Evolutionary conservation across 2,888 invertebrate species (phyloP).

Genomic region (Melipona bicolor): DNA sequence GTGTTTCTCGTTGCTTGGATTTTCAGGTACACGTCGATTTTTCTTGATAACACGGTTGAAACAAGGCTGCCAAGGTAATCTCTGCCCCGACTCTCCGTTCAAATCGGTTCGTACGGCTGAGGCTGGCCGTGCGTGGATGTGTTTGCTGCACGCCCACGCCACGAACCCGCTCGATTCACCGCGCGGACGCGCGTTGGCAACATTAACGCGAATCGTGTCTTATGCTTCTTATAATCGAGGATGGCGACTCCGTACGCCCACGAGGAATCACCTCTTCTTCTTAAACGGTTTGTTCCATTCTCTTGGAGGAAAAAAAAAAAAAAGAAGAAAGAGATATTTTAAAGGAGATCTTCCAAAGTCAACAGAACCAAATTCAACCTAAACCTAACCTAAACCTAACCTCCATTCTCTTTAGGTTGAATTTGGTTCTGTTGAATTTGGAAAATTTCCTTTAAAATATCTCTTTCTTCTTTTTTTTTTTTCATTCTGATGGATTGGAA

Average conservation of each 20-base stretch:
- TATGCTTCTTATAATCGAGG: slow-evolving; percentile 15
- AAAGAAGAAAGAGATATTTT: no score
- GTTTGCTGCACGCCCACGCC: slow-evolving; percentile 42
- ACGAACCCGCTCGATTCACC: slow-evolving; percentile 22
- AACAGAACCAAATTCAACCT: no score
- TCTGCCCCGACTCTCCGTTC: slow-evolving; percentile 20
- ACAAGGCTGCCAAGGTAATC: slow-evolving; percentile 43
- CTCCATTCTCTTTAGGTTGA: no score
- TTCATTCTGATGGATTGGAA: no score
- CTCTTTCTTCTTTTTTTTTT: no score
- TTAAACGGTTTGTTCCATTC: not conserved
- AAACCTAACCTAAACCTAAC: no score
- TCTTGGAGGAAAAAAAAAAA: no score
- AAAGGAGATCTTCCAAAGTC: no score
- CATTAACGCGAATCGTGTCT: slow-evolving; percentile 34
- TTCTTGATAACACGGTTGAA: slow-evolving; percentile 47
- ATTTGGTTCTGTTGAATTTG: no score
- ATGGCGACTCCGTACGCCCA: slow-evolving; percentile 13
- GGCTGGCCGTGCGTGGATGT: slow-evolving; percentile 44
- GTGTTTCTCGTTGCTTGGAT: slow-evolving; percentile 10
- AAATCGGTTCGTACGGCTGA: slow-evolving; percentile 30
- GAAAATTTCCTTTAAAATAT: no score
- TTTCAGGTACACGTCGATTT: slow-evolving; percentile 28
- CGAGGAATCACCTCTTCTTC: slow-evolving; percentile 13
- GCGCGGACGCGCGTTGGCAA: slow-evolving; percentile 19